Base-by-base conservation (phyloP, 2,797 vertebrate species). In the Lacerta bilineata region DNA sequence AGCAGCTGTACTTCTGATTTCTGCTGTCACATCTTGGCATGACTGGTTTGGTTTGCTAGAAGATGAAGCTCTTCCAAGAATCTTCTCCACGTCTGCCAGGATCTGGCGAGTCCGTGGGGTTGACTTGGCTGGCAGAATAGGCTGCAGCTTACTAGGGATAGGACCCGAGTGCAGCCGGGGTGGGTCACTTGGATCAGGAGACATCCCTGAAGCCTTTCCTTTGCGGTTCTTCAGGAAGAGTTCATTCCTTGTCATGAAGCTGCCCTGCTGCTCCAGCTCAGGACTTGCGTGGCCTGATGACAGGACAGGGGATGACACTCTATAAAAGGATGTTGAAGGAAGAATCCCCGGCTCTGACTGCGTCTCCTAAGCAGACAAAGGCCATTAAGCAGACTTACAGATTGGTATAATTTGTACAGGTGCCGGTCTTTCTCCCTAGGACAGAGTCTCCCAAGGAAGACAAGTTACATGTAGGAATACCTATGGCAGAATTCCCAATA, bases 291-390 rank as follows among this genome's bases (percentile, higher is more conserved):
- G 92, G 82, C 89, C 88, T 1, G 80, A 82, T 75, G 86, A 83
- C 74, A 83, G 77, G 79, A 90, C 5, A 25, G 91, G 88, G 80
- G 93, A 91, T 2, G 72, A 80, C 50, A 91, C 87, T 8, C 50
- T 55, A 61, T 93, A 92, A 80, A 90, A 90, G 92, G 89, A 93
- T 0, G 88, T 43, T 72, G 92, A 84, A 88, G 88, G 94, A 85
- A 91, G 93, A 89, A 94, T 83, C 72, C 94, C 95, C 91, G 92
- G 88, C 80, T 96, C 94, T 50, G 94, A 90, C 90, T 92, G 92
- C 66, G 50, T 82, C 76, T 93, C 95, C 96, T 94, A 94, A 90
- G 92, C 36, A 91, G 90, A 88, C 72, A 92, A 88, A 94, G 69
- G 91, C 74, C 88, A 95, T 92, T 79, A 94, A 78, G 86, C 80